Percentiles rank a stretch among this genome's conserved stretches.
Conservation (phyloP, 2,113 vertebrate species). For the Myotis yumanensis region DNA sequence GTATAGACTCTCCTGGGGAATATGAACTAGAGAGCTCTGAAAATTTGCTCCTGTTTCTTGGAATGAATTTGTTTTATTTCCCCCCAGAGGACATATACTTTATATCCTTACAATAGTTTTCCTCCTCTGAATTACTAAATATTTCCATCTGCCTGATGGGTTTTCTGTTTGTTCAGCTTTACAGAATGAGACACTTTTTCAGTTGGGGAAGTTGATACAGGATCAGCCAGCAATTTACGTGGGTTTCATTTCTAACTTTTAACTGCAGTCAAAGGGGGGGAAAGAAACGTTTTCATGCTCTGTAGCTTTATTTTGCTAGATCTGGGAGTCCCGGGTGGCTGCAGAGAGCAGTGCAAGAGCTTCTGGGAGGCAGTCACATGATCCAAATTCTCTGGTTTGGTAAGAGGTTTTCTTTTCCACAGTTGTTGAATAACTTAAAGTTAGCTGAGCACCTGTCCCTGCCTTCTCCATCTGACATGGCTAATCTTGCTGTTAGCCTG, state of each 20-base stretch:
- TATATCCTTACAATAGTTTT: background rate
- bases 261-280: background rate
- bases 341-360: background rate
- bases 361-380: background rate
- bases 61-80: background rate
- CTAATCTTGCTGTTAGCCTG: background rate
- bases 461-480: background rate
- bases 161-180: slow-evolving; percentile 35
- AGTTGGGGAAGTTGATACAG: background rate
- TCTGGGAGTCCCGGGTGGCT: background rate
- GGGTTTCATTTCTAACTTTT: background rate
- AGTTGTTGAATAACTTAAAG: background rate
- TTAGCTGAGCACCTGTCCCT: background rate
- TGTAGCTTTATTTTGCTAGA: background rate
- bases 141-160: background rate
- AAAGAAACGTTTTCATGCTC: background rate
- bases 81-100: background rate
- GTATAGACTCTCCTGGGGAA: background rate
- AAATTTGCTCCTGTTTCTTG: background rate
- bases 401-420: background rate
- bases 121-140: background rate
- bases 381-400: background rate
- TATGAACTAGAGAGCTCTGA: slow-evolving; percentile 3
- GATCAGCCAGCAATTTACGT: background rate
- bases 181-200: background rate